Base-by-base conservation (phyloP, 2,888 invertebrate species). In the Cephus pygmeus region DNA sequence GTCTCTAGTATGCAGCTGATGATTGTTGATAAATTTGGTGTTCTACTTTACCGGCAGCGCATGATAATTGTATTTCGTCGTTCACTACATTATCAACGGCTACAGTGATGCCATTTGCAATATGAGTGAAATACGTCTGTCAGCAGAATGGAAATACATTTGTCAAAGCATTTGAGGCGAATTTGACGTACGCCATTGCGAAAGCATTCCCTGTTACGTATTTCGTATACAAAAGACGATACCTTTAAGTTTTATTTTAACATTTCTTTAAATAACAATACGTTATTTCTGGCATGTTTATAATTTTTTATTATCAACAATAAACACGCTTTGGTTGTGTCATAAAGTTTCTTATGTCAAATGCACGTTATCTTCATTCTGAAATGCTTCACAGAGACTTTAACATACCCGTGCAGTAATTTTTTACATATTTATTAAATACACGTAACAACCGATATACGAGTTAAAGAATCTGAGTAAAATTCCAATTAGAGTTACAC, bases 1-100 rank as follows among this genome's bases (percentile, higher is more conserved):
- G 78, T 40, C 78, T 34, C 34, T 56, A 34, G 34, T 35, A 75
- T 69, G 31, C 68, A 73, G 73, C 69, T 73, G 9, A 23, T 31
- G 2, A 15, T 34, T 1, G 11, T 56, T 73, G 68, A 71, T 73
- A 34, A 68, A 15, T 33, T 30, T 36, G 73, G 34, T 36, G 12
- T 12, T 40, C 35, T 31, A 76, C 76, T 78, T 71, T 31, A 33
- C n/a, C 73, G 4, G 2, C 40, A 56, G 56, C 15, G 6, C 9
- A 56, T 4, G 56, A 23, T 23, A 56, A 56, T 6, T 23, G 56
- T 56, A 56, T 23, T 56, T 56, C 1, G 23, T 23, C 56, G 56
- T 56, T 23, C 15, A 56, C 56, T 23, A 23, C 56, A 56, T 56
- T 56, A 56, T 23, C 56, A 23, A 56, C 56, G 0, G 56, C 23